Conservation (phyloP, 2,888 invertebrate species). For the Lepidochrysops patricia region DNA sequence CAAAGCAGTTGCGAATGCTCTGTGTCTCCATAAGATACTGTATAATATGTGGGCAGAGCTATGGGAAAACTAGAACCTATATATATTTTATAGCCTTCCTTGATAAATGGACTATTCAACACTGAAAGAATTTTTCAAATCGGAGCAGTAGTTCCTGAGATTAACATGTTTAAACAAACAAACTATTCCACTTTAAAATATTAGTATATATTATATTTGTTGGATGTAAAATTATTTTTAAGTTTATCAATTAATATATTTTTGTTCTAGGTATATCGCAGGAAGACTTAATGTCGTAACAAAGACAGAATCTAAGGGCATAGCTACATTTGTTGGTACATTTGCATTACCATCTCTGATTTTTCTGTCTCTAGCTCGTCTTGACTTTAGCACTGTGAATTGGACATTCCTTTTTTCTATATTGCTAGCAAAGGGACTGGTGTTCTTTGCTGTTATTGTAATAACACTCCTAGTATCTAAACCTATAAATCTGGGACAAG, state of each 20-base stretch:
- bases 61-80: too few species aligned
- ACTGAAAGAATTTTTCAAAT: too few species aligned
- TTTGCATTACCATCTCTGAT: slow-evolving; percentile 95
- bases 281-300: slow-evolving; percentile 88
- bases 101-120: too few species aligned
- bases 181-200: too few species aligned
- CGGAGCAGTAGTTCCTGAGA: too few species aligned
- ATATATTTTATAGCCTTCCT: too few species aligned
- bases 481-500: slow-evolving; percentile 86
- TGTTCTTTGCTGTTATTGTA: slow-evolving; percentile 86
- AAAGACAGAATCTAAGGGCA: slow-evolving; percentile 88
- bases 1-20: too few species aligned
- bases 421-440: slow-evolving; percentile 86
- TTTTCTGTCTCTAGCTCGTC: slow-evolving; percentile 89
- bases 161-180: too few species aligned
- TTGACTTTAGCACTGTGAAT: slow-evolving; percentile 89
- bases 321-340: slow-evolving; percentile 93
- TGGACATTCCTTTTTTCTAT: slow-evolving; percentile 94
- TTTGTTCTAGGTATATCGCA: slow-evolving; percentile 81
- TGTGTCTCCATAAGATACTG: too few species aligned
- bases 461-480: slow-evolving; percentile 86
- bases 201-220: too few species aligned
- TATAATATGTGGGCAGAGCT: too few species aligned
- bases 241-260: neutral
- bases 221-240: neutral